Conservation (phyloP, 2,888 invertebrate genomes). For the Gandaritis pyraliata region DNA sequence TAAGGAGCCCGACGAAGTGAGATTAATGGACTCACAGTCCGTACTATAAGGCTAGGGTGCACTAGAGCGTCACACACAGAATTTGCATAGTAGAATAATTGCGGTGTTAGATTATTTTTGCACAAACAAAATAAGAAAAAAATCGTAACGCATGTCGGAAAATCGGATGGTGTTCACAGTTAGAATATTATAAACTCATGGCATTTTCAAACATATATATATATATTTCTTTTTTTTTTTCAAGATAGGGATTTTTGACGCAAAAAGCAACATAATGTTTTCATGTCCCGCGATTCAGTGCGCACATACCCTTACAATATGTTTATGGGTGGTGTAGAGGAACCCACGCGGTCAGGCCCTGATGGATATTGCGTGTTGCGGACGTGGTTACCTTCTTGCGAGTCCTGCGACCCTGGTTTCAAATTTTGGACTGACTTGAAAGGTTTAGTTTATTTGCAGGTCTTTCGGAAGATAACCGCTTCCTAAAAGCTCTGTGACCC, state of each 20-base stretch:
- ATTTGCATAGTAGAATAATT: slow-evolving; percentile 2
- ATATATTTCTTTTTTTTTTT: too few relatives aligned
- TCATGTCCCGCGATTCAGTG: background rate
- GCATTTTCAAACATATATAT: too few relatives aligned
- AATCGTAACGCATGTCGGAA: background rate
- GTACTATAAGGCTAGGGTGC: slow-evolving; percentile 8
- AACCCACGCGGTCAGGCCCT: slow-evolving; percentile 13
- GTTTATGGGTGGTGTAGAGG: slow-evolving; percentile 5
- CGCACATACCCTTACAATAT: slow-evolving; percentile 10
- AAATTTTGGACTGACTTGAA: background rate
- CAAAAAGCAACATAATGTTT: background rate
- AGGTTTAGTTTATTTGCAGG: too few relatives aligned
- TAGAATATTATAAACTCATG: too few relatives aligned
- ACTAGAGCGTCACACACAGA: slow-evolving; percentile 5
- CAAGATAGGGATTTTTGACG: too few relatives aligned
- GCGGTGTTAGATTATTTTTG: background rate
- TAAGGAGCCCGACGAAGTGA: slow-evolving; percentile 47
- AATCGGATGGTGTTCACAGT: too few relatives aligned
- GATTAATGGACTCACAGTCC: slow-evolving; percentile 47
- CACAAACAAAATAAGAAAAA: background rate
- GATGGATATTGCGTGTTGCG: slow-evolving; percentile 28
- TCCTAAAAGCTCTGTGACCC: too few relatives aligned
- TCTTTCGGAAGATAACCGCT: too few relatives aligned
- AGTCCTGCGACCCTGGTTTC: slow-evolving; percentile 6
- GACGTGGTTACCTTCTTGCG: slow-evolving; percentile 14